Conservation (phyloP, 2,797 vertebrate genomes). For the Lacerta viridis region DNA sequence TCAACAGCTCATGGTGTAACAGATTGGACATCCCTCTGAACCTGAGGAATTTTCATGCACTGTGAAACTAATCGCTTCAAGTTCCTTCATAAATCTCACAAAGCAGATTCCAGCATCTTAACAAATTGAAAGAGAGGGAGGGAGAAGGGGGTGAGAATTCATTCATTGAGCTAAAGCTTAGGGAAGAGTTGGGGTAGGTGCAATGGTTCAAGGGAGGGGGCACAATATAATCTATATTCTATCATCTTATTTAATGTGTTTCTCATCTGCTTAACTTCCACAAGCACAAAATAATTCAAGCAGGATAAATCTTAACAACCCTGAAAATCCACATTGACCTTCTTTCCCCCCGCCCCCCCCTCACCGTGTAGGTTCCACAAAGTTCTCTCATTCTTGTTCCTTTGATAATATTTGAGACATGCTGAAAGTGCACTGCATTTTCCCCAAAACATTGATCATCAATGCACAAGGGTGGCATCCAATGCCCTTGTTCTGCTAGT, state of each 20-base stretch:
- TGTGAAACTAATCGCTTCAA: slow-evolving; percentile 88
- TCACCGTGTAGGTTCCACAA: slow-evolving; percentile 65
- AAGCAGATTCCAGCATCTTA: slow-evolving; percentile 85
- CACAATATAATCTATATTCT: slow-evolving; percentile 75
- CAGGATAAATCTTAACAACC: slow-evolving; percentile 74
- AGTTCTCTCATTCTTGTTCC: slow-evolving; percentile 57
- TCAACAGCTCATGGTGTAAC: slow-evolving; percentile 81
- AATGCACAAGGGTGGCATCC: not conserved
- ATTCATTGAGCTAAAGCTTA: slow-evolving; percentile 64
- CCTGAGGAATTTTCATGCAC: slow-evolving; percentile 86
- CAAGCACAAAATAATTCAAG: slow-evolving; percentile 80
- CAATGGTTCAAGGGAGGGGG: slow-evolving; percentile 43
- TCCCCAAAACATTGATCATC: not conserved
- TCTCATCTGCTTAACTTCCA: slow-evolving; percentile 83
- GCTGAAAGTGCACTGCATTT: slow-evolving; percentile 41
- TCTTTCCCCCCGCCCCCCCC: slow-evolving; percentile 57
- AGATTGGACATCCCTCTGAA: slow-evolving; percentile 85
- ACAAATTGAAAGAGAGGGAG: slow-evolving; percentile 78
- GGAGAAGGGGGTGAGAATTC: slow-evolving; percentile 53
- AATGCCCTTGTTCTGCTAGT: no score
- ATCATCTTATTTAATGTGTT: slow-evolving; percentile 80
- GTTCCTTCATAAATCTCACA: slow-evolving; percentile 88
- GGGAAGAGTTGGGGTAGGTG: slow-evolving; percentile 36
- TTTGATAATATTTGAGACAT: slow-evolving; percentile 54
- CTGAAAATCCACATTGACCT: slow-evolving; percentile 74